Evolutionary conservation across 2,888 invertebrate species (phyloP), one percentile per base, ranked within the genome.

Genomic region (Trileptium ribeirensis): DNA sequence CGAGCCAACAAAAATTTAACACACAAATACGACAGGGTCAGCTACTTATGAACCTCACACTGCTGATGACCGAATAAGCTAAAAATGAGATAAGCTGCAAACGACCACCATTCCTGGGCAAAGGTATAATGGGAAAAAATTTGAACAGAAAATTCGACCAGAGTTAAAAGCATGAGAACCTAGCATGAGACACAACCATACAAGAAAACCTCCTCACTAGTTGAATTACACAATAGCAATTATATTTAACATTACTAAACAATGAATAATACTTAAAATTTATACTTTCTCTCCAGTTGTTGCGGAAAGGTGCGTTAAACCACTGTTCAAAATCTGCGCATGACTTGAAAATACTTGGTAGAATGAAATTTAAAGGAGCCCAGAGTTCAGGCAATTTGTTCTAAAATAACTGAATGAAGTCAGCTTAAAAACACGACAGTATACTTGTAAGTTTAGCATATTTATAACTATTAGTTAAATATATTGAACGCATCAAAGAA

Each of bases 231-330:
- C 24, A 31, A n/a, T 81, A 80, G n/a, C n/a, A n/a, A n/a, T n/a
- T n/a, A n/a, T n/a, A n/a, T n/a, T n/a, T n/a, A n/a, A n/a, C n/a
- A n/a, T n/a, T n/a, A 78, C 67, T 24, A 40, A 19, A 78, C 19
- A 15, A 24, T n/a, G n/a, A n/a, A n/a, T n/a, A n/a, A n/a, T n/a
- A n/a, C n/a, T n/a, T n/a, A n/a, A n/a, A n/a, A n/a, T n/a, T n/a
- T 3, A 3, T 29, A 81, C 81, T 88, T 91, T 91, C 85, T 99
- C 99, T 81, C 98, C 98, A 1, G 99, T 99, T 36, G 97, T 97
- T 19, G 99, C 98, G 89, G 89, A 99, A 99, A 0, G 99, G 99
- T 33, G 99, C 99, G 89, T 99, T 99, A 90, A 99, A 99, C 98
- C 99, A 99, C 90, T 98, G 97, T 88, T 99, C 99, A 89, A 99